A percentile compares a stretch with the other conserved stretches of the same genome.
These are phyloP conservation scores for Xiphophorus maculatus DNA, from an alignment of 2,113 vertebrate species.

Conservation along the genomic window DNA sequence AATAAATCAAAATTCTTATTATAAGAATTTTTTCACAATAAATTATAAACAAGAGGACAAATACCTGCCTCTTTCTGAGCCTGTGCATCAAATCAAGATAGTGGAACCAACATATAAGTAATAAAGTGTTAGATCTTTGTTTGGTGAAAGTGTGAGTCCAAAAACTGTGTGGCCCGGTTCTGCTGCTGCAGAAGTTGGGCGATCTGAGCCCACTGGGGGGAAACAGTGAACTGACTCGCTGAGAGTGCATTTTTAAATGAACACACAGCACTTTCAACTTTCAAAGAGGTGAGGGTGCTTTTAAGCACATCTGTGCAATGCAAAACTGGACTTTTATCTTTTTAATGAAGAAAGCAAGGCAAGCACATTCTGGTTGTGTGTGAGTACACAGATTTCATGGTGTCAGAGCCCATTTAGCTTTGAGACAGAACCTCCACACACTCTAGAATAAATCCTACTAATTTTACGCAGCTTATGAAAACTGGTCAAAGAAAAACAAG, in stretches of 20 bases:
- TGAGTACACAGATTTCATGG: background rate
- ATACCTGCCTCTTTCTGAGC: background rate
- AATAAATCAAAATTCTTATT: no score
- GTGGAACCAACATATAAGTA: background rate
- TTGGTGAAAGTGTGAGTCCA: constrained; percentile 20
- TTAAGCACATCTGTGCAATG: constrained; percentile 46
- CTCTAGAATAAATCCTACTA: constrained; percentile 1
- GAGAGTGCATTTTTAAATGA: constrained; percentile 70
- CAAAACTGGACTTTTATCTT: constrained; percentile 38
- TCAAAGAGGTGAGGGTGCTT: constrained; percentile 49
- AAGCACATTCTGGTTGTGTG: constrained; percentile 18
- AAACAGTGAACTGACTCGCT: constrained; percentile 55
- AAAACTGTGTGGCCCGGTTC: constrained; percentile 52
- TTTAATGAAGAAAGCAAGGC: constrained; percentile 35
- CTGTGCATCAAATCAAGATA: constrained; percentile 6
- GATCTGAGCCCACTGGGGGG: constrained; percentile 27
- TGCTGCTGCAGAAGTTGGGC: constrained; percentile 33
- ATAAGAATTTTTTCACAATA: no score
- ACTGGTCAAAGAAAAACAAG: background rate
- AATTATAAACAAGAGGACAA: no score
- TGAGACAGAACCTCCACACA: background rate
- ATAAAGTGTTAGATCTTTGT: constrained; percentile 1
- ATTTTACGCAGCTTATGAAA: background rate
- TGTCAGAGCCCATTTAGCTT: background rate
- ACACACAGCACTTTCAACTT: constrained; percentile 72